Base-by-base conservation (phyloP, 2,113 vertebrate genomes). In the Fregata magnificens region DNA sequence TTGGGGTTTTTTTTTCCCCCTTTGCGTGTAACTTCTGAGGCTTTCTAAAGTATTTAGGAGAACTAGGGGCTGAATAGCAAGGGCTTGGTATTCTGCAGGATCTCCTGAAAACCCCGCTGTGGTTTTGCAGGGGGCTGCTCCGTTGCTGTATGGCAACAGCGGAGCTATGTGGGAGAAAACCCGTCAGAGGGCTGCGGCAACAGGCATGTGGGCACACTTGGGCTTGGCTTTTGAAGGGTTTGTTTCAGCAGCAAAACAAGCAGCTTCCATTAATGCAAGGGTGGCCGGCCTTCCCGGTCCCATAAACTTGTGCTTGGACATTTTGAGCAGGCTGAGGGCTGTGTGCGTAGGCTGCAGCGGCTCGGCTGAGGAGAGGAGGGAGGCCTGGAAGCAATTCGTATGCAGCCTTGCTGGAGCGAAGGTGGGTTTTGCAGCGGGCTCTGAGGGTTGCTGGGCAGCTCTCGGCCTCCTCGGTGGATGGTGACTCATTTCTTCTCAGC, bases 261-360 rank as follows among this genome's bases (percentile, higher is more conserved):
- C 86, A 77, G n/a, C 61, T 76, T 9, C 52, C 74, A 18, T 16
- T 45, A 40, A 26, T 5, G 6, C 36, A 4, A 8, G 85, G 71
- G 15, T 32, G 6, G 34, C 40, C 2, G 0, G 20, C 28, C 28
- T 18, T 52, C 36, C 86, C 0, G 1, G 69, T 67, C 45, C 4
- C 1, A 1, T 62, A 8, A 22, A 8, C 42, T 7, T 7, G 0
- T 1, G 36, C 88, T 50, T 1, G 42, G 61, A 1, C 2, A 1
- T 21, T 21, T 53, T 29, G 42, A 19, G 59, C 45, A 56, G 83
- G 78, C 65, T 8, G n/a, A 61, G 40, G 65, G 63, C 25, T 9
- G 21, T 4, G 7, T 29, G 63, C 2, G 22, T 42, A 24, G 71
- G 71, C 69, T 56, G 53, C 21, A 9, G 55, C 2, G 5, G 63